Conservation (phyloP, 35 echinoderm and acorn worm genomes). For the Lytechinus variegatus region DNA sequence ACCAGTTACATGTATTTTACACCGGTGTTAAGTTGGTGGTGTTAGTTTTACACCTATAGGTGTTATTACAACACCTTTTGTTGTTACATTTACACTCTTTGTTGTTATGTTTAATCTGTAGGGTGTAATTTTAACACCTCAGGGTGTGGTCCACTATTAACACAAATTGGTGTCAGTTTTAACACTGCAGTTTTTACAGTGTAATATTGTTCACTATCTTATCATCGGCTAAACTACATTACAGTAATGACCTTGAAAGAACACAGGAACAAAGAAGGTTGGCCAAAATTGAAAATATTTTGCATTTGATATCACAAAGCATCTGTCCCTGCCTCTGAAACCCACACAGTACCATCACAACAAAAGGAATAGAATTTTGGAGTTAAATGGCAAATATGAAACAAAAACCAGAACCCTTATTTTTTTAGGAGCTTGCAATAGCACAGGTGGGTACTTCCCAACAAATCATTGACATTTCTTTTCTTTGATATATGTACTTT, state of each 20-base stretch:
- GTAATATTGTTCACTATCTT: background rate
- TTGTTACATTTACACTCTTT: too few relatives aligned
- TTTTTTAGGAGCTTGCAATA: background rate
- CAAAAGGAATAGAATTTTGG: background rate
- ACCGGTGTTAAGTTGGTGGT: too few relatives aligned
- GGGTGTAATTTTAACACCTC: too few relatives aligned
- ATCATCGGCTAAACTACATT: background rate
- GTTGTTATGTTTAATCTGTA: too few relatives aligned
- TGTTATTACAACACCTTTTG: too few relatives aligned
- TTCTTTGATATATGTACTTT: background rate
- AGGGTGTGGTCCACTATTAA: too few relatives aligned
- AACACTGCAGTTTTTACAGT: too few relatives aligned
- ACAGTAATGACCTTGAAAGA: background rate
- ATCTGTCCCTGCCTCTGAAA: background rate
- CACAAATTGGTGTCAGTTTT: too few relatives aligned
- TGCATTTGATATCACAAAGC: background rate
- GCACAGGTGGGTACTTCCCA: background rate
- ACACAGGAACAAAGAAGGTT: background rate
- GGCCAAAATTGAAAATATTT: background rate
- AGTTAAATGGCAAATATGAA: background rate
- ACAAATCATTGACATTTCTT: background rate
- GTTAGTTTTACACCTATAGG: too few relatives aligned
- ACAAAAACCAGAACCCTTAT: background rate
- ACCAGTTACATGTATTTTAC: too few relatives aligned
- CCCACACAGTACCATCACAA: background rate